Evolutionary conservation across 1,140 invertebrate genomes (phyloP).

Genomic region (Sycophila sp.): DNA sequence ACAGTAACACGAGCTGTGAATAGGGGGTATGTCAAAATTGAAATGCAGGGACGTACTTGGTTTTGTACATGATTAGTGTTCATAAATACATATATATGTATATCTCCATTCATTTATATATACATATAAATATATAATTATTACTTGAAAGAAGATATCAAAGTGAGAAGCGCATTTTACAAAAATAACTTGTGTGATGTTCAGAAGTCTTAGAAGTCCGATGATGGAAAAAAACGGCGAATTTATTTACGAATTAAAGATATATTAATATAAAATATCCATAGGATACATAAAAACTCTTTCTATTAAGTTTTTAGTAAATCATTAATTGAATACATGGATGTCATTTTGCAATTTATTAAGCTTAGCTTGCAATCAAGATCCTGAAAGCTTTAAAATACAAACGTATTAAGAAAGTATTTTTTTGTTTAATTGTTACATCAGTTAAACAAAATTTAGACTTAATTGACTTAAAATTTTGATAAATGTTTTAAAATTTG

Average conservation of each 20-base stretch:
- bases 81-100: conserved; percentile 46
- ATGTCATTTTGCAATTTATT: conserved; percentile 12
- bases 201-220: not conserved
- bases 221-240: conserved; percentile 6
- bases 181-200: conserved; percentile 35
- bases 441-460: conserved; percentile 17
- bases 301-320: conserved; percentile 26
- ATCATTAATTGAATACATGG: conserved; percentile 8
- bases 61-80: conserved; percentile 34
- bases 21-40: conserved; percentile 23
- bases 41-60: conserved; percentile 21
- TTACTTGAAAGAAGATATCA: conserved; percentile 20
- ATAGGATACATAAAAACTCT: conserved; percentile 24
- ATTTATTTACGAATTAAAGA: conserved; percentile 16
- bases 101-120: conserved; percentile 34
- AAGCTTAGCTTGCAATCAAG: conserved; percentile 3
- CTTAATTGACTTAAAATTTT: conserved; percentile 33
- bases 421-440: conserved; percentile 20
- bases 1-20: conserved; percentile 28
- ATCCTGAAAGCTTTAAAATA: conserved; percentile 2
- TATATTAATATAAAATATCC: conserved; percentile 19
- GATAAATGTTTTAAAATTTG: conserved; percentile 33
- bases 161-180: conserved; percentile 40
- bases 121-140: conserved; percentile 1
- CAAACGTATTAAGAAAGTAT: conserved; percentile 24